phyloP scores from a whole-genome alignment of 2,797 vertebrate genomes.

The Perodicticus potto region DNA sequence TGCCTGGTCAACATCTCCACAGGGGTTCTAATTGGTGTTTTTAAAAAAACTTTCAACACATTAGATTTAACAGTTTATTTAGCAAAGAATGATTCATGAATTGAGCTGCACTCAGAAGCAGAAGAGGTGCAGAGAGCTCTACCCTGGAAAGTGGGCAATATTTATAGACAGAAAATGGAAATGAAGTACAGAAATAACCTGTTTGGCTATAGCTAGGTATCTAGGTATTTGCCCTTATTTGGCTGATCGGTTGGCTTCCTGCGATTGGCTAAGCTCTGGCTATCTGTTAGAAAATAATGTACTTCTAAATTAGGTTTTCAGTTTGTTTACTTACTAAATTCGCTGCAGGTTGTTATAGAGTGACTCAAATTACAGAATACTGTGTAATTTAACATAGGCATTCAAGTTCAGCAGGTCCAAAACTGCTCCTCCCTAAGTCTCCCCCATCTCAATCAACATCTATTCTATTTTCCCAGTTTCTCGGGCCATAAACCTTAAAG shows the following conservation, averaged over 20 bases:
- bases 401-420: neutral
- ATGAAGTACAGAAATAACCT: neutral
- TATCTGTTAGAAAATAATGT: neutral
- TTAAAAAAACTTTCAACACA: neutral
- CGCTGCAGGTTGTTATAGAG: neutral
- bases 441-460: neutral
- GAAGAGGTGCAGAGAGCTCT: neutral
- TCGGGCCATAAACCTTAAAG: neutral
- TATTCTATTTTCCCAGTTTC: neutral
- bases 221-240: neutral
- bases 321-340: neutral
- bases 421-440: neutral
- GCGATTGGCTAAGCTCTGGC: neutral
- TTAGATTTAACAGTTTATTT: slow-evolving; percentile 20
- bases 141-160: neutral
- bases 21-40: neutral
- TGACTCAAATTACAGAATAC: neutral
- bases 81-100: neutral
- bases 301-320: neutral
- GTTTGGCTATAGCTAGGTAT: neutral
- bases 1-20: neutral
- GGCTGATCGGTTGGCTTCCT: neutral
- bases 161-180: neutral
- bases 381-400: neutral
- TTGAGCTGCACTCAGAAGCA: neutral